Evolutionary conservation across 2,797 vertebrate species (phyloP).

Genomic region (Cossypha caffra): DNA sequence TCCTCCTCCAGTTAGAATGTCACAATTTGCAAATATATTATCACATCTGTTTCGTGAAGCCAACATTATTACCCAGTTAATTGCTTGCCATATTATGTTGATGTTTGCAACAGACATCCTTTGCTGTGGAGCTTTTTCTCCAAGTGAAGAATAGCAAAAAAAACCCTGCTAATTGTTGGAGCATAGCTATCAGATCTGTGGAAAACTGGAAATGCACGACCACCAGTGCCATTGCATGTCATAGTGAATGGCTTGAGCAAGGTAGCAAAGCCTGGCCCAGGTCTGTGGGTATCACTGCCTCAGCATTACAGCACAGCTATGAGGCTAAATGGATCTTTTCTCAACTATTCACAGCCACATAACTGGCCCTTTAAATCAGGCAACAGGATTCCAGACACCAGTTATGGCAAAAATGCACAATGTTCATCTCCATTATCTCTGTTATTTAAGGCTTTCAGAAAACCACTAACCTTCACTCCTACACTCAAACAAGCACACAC

Average conservation of each 20-base stretch:
- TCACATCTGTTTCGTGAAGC: neutral
- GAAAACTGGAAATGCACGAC: neutral
- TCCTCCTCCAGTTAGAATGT: neutral
- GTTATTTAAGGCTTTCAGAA: conserved; percentile 67
- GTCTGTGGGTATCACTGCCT: neutral
- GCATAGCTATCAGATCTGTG: neutral
- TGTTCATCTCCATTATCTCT: conserved; percentile 67
- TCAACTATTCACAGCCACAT: neutral
- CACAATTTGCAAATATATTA: neutral
- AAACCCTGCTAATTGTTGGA: neutral
- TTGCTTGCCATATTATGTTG: rapidly evolving
- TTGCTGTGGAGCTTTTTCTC: neutral
- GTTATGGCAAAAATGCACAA: conserved; percentile 39
- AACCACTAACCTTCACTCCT: conserved; percentile 68
- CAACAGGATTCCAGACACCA: conserved; percentile 58
- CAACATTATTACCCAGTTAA: neutral
- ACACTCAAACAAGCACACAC: conserved; percentile 69
- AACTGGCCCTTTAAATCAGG: conserved; percentile 59
- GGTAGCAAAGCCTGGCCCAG: neutral
- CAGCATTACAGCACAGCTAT: rapidly evolving
- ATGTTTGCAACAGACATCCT: neutral
- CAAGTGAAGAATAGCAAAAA: neutral
- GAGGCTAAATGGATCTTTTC: neutral
- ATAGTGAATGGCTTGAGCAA: rapidly evolving
- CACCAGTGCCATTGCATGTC: neutral